phyloP scores from a whole-genome alignment of 2,888 invertebrate species.

The Cactoblastis cactorum region DNA sequence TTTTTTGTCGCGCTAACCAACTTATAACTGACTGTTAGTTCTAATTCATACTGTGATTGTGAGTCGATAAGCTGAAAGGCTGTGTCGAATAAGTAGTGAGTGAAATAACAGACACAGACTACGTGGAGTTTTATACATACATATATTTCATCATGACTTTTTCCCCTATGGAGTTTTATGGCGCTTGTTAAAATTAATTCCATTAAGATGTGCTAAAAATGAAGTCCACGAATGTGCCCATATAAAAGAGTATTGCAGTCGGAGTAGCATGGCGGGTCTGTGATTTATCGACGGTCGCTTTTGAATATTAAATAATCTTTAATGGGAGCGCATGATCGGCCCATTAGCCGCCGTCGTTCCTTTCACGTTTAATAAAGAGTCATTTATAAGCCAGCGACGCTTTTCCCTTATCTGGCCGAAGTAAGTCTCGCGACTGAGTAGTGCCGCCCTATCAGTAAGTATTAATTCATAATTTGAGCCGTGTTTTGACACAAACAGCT shows the following conservation, averaged over 20 bases:
- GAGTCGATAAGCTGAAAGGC: constrained; percentile 6
- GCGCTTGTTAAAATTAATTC: constrained; percentile 24
- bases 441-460: constrained; percentile 74
- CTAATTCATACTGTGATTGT: constrained; percentile 7
- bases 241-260: constrained; percentile 72
- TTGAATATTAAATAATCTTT: constrained; percentile 80
- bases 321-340: constrained; percentile 80
- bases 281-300: constrained; percentile 76
- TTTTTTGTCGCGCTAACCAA: constrained; percentile 25
- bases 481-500: constrained; percentile 32
- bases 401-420: constrained; percentile 75
- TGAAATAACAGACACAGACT: background rate
- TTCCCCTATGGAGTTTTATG: constrained; percentile 14
- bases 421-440: constrained; percentile 75
- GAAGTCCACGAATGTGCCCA: constrained; percentile 46
- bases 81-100: background rate
- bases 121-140: no score
- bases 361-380: constrained; percentile 80
- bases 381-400: constrained; percentile 77
- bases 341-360: constrained; percentile 78
- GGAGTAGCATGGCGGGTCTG: constrained; percentile 73
- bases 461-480: constrained; percentile 77
- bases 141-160: no score
- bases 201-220: constrained; percentile 37
- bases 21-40: background rate